A percentile compares a stretch with the other conserved stretches of the same genome.
Evolutionary conservation across 2,113 vertebrate genomes (phyloP).

Genomic region (Campylorhamphus procurvoides): DNA sequence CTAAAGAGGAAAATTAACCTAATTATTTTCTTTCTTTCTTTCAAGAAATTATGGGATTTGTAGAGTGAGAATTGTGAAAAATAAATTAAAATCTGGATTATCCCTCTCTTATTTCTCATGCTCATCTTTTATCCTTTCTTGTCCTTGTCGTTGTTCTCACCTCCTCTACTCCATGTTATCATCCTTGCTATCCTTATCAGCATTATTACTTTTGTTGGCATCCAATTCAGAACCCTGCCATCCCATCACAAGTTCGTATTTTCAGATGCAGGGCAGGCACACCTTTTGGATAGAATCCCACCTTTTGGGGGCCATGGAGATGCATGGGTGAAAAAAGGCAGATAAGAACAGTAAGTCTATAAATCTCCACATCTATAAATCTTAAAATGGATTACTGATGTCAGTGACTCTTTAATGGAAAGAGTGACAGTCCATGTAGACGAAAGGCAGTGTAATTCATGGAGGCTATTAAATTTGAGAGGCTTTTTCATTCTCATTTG

Average conservation of each 20-base stretch:
- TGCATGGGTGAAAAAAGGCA: not conserved
- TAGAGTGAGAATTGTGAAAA: not conserved
- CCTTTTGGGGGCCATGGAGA: not conserved
- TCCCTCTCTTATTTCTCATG: not conserved
- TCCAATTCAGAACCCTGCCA: not conserved
- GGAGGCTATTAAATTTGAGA: conserved; percentile 62
- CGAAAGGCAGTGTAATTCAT: conserved; percentile 52
- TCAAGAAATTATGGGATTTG: not conserved
- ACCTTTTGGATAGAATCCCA: not conserved
- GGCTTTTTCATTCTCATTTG: conserved; percentile 55
- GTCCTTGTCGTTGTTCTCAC: not conserved
- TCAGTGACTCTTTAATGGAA: conserved; percentile 60
- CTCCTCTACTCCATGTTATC: not conserved
- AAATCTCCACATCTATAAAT: conserved; percentile 47
- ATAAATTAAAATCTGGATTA: not conserved
- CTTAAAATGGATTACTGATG: conserved; percentile 55
- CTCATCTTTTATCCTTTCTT: conserved; percentile 1
- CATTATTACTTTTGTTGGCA: not conserved
- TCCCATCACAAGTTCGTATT: not conserved
- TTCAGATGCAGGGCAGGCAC: not conserved
- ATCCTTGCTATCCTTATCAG: conserved; percentile 8
- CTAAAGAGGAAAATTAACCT: not conserved
- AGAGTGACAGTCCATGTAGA: conserved; percentile 59
- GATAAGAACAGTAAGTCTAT: conserved; percentile 47
- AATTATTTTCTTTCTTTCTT: not conserved